Conservation (phyloP, 2,113 vertebrate genomes). For the Cryptomyrus ogoouensis region DNA sequence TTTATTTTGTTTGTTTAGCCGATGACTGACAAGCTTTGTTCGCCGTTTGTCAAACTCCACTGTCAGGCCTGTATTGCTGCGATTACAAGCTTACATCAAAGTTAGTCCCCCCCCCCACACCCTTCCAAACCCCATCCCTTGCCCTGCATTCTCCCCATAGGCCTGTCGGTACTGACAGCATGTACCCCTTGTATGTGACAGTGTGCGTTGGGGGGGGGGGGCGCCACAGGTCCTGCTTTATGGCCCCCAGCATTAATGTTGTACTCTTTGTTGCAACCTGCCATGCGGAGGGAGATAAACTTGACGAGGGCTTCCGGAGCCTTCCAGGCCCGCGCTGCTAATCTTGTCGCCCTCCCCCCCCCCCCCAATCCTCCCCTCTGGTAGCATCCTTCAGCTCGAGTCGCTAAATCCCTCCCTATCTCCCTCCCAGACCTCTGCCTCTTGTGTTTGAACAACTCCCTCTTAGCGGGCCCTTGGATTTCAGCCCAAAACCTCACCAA, state of each 20-base stretch:
- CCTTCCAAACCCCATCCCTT: slow-evolving; percentile 30
- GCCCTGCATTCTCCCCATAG: slow-evolving; percentile 39
- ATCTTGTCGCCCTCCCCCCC: slow-evolving; percentile 41
- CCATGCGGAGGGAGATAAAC: slow-evolving; percentile 48
- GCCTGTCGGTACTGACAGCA: slow-evolving; percentile 41
- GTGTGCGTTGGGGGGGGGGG: slow-evolving; percentile 14
- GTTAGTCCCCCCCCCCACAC: slow-evolving; percentile 26
- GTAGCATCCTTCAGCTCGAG: slow-evolving; percentile 39
- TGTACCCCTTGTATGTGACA: slow-evolving; percentile 34
- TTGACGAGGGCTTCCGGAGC: slow-evolving; percentile 36
- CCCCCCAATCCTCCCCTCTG: slow-evolving; percentile 41
- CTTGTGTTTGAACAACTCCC: slow-evolving; percentile 49
- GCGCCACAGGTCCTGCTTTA: slow-evolving; percentile 46
- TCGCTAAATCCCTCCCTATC: slow-evolving; percentile 49
- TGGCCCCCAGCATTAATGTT: slow-evolving; percentile 45
- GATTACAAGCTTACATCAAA: slow-evolving; percentile 49
- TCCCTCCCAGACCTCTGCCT: slow-evolving; percentile 43
- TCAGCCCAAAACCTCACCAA: slow-evolving; percentile 33
- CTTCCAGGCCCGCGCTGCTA: slow-evolving; percentile 42
- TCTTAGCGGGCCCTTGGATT: slow-evolving; percentile 42
- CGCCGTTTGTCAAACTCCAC: slow-evolving; percentile 41
- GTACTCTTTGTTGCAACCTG: slow-evolving; percentile 47
- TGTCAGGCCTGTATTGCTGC: slow-evolving; percentile 38
- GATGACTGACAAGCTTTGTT: slow-evolving; percentile 46
- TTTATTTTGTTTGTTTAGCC: slow-evolving; percentile 38